Conservation (phyloP, 2,797 vertebrate genomes). For the Orientallactaga sibirica region DNA sequence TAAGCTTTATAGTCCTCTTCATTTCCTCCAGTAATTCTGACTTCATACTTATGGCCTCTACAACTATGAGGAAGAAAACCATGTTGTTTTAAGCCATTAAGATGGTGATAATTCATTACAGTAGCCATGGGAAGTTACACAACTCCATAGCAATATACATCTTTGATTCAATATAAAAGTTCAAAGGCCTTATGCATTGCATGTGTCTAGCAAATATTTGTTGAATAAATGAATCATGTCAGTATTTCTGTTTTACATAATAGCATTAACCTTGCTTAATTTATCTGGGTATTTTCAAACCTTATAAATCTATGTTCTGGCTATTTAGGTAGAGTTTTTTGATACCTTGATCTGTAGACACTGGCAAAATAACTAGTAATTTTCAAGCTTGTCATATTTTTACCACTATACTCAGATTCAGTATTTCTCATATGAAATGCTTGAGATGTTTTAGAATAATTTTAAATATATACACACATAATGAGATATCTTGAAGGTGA, state of each 20-base stretch:
- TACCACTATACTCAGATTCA: neutral
- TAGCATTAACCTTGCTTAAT: neutral
- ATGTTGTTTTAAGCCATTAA: neutral
- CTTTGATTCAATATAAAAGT: neutral
- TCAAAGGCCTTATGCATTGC: neutral
- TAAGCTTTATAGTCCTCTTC: neutral
- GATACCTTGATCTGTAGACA: neutral
- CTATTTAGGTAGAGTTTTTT: neutral
- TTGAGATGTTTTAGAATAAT: neutral
- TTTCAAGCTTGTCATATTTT: neutral
- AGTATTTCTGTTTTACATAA: neutral
- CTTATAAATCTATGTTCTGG: neutral
- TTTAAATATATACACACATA: neutral
- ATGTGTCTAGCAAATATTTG: neutral
- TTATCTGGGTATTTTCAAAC: neutral
- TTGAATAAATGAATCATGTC: neutral
- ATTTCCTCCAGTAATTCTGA: neutral
- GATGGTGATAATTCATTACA: neutral
- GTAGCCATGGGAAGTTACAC: neutral
- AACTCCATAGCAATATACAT: neutral
- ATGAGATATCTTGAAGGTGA: neutral
- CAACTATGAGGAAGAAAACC: slow-evolving; percentile 2
- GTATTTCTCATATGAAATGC: neutral
- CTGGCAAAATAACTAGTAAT: neutral
- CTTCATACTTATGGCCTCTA: neutral